A percentile compares a stretch with the other conserved stretches of the same genome.
Conservation (phyloP, 1,140 invertebrate genomes). For the Neodiprion lecontei region DNA sequence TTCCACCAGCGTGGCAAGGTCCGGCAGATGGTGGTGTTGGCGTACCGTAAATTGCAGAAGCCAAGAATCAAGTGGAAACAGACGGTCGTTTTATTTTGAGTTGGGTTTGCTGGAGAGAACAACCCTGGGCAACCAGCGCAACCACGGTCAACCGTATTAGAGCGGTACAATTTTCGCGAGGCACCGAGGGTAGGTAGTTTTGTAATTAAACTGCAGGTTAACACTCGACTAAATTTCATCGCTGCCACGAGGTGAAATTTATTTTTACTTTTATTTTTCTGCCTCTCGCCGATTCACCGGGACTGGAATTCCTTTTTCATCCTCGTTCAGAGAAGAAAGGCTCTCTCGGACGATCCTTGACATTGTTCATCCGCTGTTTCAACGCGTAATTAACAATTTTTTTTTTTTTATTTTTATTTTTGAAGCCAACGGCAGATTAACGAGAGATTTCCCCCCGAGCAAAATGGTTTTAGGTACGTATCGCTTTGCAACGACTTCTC, state of each 20-base stretch:
- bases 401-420: too few relatives aligned
- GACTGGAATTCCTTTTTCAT: background rate
- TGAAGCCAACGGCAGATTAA: too few relatives aligned
- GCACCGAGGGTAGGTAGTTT: background rate
- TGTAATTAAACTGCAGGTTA: background rate
- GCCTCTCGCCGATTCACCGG: too few relatives aligned
- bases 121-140: background rate
- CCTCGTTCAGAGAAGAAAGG: too few relatives aligned
- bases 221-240: background rate
- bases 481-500: too few relatives aligned
- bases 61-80: background rate
- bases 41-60: background rate
- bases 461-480: too few relatives aligned
- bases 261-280: background rate
- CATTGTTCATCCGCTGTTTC: background rate
- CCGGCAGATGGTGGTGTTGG: background rate
- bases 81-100: background rate
- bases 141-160: slow-evolving; percentile 2
- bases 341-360: background rate
- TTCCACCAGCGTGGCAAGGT: background rate
- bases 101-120: background rate
- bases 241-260: background rate
- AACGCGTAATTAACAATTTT: background rate
- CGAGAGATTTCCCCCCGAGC: too few relatives aligned
- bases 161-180: background rate